Evolutionary conservation across 1,140 invertebrate genomes (phyloP), one percentile per base, ranked within the genome.

Genomic region (Capitella teleta): DNA sequence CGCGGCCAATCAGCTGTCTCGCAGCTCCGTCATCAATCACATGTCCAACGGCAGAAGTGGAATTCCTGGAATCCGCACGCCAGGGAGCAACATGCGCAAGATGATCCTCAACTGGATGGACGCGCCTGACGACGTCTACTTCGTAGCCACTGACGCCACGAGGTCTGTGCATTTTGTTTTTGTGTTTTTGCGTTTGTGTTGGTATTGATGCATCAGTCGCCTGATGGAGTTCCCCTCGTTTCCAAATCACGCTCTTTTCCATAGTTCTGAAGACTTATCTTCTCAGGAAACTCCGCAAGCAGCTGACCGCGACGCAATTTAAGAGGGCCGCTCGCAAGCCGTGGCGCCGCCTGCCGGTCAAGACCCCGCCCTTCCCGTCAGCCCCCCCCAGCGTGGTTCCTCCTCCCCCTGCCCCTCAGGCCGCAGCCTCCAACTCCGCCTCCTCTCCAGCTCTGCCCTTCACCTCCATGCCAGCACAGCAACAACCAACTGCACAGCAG

Each of bases 91-190:
- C n/a, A n/a, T 60, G 56, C 55, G 61, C 14, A 88, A 90, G 62
- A 87, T 90, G 75, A 86, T 92, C 40, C 90, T 95, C 62, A 93
- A 88, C 62, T 95, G 89, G 90, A 90, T 93, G 82, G 91, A 96
- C 74, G 91, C 91, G 40, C 91, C 91, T 3, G 91, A 96, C 72
- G 91, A 97, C 75, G 84, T 95, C 45, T 96, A 92, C 73, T 96
- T 94, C 76, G 80, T 86, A 63, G 87, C 88, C 53, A 89, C 86
- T 28, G 84, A 87, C 59, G 77, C 79, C 60, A 88, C 86, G 61
- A 95, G 88, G 90, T 93, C 75, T 79, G 82, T 40, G 38, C 38
- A 40, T 40, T n/a, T 40, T 40, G 38, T 24, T 40, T 40, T 24
- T 40, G 19, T 40, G 38, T 24, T 40, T 18, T 18, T 8, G 12